phyloP scores from a whole-genome alignment of 2,113 vertebrate genomes.

The Perccottus glenii region DNA sequence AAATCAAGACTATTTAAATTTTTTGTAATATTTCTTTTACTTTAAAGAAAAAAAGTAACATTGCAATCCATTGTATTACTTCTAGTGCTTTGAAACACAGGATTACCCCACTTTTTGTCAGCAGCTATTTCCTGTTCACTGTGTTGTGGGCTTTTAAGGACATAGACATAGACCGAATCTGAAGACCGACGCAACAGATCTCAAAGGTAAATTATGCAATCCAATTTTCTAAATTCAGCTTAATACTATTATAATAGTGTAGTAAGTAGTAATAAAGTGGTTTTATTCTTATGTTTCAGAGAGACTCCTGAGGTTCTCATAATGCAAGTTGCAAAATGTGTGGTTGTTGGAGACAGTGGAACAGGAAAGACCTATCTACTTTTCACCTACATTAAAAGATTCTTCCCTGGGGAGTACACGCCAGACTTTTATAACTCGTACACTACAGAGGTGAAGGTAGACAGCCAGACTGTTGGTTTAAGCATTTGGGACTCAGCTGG shows the following conservation, averaged over 20 bases:
- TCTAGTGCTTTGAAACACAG: neutral
- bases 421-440: constrained; percentile 86
- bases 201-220: neutral
- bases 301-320: neutral
- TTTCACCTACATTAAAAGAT: constrained; percentile 85
- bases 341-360: constrained; percentile 85
- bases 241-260: neutral
- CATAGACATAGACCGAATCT: neutral
- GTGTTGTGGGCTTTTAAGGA: neutral
- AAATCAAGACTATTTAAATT: no score
- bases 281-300: constrained; percentile 8
- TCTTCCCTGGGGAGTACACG: constrained; percentile 87
- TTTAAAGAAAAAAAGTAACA: no score
- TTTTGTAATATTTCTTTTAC: no score
- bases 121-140: neutral
- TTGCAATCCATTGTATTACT: neutral
- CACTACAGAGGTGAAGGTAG: constrained; percentile 64
- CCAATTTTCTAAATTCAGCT: neutral
- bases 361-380: constrained; percentile 87
- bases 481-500: constrained; percentile 86
- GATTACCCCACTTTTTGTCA: neutral
- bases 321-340: constrained; percentile 90
- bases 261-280: no score
- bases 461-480: constrained; percentile 80
- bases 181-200: neutral